Conservation (phyloP, 92 coral and sea anemone species). For the Zoanthus sansibaricus region DNA sequence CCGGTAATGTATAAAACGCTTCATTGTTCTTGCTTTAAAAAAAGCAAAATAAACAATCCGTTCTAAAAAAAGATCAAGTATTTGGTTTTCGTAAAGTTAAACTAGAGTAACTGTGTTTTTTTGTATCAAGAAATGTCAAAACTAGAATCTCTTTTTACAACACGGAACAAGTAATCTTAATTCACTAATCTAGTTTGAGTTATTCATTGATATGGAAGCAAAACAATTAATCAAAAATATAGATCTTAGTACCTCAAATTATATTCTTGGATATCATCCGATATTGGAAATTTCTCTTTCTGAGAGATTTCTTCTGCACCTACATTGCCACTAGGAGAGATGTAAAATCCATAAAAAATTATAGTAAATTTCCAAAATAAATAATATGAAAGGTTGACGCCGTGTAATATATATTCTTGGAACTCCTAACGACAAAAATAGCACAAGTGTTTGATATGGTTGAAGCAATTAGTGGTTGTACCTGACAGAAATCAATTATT, state of each 20-base stretch:
- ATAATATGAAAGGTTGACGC: background rate
- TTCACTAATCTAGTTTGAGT: too few species aligned
- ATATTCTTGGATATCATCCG: background rate
- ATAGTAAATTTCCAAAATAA: background rate
- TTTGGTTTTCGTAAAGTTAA: too few species aligned
- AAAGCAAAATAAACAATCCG: background rate
- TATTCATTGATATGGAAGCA: too few species aligned
- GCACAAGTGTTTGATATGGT: too few species aligned
- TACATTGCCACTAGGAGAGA: background rate
- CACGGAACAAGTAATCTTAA: too few species aligned
- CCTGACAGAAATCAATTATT: too few species aligned
- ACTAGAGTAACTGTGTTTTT: too few species aligned
- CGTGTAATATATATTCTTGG: background rate
- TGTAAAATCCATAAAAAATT: background rate
- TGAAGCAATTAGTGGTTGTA: too few species aligned
- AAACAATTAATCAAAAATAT: too few species aligned
- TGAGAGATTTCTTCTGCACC: background rate
- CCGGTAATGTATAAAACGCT: slow-evolving; percentile 7
- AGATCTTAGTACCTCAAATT: background rate
- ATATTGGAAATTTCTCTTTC: background rate
- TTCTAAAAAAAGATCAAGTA: background rate
- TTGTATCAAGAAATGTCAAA: too few species aligned
- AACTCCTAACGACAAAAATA: too few species aligned
- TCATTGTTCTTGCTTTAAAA: background rate
- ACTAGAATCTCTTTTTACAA: too few species aligned